Percentiles rank a stretch among this genome's conserved stretches.
phyloP scores from a whole-genome alignment of 1,140 invertebrate genomes.

The Callitettix versicolor region DNA sequence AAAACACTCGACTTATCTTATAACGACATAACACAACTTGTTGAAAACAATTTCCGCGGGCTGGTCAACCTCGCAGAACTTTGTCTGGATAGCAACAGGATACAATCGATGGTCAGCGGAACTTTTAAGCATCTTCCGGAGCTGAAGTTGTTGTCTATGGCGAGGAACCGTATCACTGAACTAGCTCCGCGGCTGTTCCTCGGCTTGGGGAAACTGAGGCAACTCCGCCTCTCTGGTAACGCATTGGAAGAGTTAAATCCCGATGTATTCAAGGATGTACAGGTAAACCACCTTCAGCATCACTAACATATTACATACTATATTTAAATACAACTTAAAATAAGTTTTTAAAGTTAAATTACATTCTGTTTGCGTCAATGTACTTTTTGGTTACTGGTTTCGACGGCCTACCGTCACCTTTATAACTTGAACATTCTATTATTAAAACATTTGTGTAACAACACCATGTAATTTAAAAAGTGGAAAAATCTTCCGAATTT shows the following conservation, averaged over 20 bases:
- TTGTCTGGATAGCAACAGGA: slow-evolving; percentile 38
- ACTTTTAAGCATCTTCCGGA: slow-evolving; percentile 58
- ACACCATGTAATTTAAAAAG: too few species aligned
- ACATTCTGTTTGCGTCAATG: too few species aligned
- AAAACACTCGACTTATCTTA: slow-evolving; percentile 57
- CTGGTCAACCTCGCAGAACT: slow-evolving; percentile 35
- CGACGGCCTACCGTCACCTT: too few species aligned
- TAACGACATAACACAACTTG: slow-evolving; percentile 64
- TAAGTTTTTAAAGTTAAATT: too few species aligned
- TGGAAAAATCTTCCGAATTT: too few species aligned
- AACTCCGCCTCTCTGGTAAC: slow-evolving; percentile 64
- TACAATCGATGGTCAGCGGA: slow-evolving; percentile 46
- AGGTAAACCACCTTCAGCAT: slow-evolving; percentile 37
- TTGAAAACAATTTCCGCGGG: slow-evolving; percentile 24
- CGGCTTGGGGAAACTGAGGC: slow-evolving; percentile 50
- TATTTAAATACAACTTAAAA: too few species aligned
- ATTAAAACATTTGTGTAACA: too few species aligned
- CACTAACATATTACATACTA: too few species aligned
- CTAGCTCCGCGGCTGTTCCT: slow-evolving; percentile 55
- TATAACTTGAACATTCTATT: too few species aligned
- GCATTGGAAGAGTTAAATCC: slow-evolving; percentile 55
- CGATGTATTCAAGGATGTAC: slow-evolving; percentile 65
- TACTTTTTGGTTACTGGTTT: too few species aligned
- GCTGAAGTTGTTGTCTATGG: slow-evolving; percentile 51
- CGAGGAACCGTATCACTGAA: slow-evolving; percentile 55